phyloP scores from a whole-genome alignment of 2,888 invertebrate genomes.

The Linnaemya vulpina region DNA sequence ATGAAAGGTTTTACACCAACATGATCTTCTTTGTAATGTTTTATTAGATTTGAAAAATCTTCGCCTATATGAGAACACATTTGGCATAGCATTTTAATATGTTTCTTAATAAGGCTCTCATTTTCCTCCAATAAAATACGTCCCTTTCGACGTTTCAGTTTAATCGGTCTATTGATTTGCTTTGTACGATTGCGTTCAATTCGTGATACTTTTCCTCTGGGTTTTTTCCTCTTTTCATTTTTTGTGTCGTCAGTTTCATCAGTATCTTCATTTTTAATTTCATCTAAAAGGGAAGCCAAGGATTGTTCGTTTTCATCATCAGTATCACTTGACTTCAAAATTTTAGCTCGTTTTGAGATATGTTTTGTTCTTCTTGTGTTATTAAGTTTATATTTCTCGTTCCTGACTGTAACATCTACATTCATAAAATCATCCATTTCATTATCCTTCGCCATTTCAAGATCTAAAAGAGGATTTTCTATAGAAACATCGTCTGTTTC shows the following conservation, averaged over 20 bases:
- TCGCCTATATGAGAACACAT: conserved; percentile 78
- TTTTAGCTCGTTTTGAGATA: conserved; percentile 51
- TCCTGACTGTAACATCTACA: conserved; percentile 52
- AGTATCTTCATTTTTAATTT: conserved; percentile 46
- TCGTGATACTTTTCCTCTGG: conserved; percentile 1
- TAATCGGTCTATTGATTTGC: conserved; percentile 32
- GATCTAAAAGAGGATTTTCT: conserved; percentile 77
- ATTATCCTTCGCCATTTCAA: conserved; percentile 68
- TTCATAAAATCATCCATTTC: conserved; percentile 71
- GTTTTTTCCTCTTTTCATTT: conserved; percentile 45
- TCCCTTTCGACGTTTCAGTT: conserved; percentile 74
- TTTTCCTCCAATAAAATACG: conserved; percentile 76
- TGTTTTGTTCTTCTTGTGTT: conserved; percentile 52
- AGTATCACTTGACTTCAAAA: conserved; percentile 39
- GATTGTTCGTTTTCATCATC: conserved; percentile 46
- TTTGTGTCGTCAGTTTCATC: conserved; percentile 13
- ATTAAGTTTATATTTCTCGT: conserved; percentile 23
- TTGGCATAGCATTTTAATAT: conserved; percentile 81
- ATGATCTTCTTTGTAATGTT: conserved; percentile 80
- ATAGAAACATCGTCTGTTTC: conserved; percentile 68
- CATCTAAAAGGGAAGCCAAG: conserved; percentile 35
- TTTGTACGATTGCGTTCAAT: conserved; percentile 15
- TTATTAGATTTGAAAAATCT: conserved; percentile 79
- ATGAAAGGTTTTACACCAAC: conserved; percentile 77
- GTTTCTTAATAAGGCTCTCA: conserved; percentile 79